Evolutionary conservation across 2,888 invertebrate species (phyloP), one percentile per base, ranked within the genome.

Genomic region (Fissipunctia ypsillon): DNA sequence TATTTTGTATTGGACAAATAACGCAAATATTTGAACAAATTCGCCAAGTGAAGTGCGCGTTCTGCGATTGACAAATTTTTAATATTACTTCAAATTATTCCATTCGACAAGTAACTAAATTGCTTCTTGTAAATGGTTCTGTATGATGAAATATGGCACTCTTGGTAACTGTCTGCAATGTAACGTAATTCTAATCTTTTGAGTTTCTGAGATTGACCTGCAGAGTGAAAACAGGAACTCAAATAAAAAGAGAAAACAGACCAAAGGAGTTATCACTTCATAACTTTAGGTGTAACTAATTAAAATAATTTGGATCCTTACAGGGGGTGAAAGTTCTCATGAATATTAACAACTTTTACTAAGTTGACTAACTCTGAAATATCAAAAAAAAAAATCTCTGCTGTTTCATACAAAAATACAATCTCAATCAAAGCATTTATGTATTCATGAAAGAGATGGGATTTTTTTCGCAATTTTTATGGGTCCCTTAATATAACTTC

Each of bases 281-380:
- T 22, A 7, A 48, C 3, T 48, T 22, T 48, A 48, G 48, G 48
- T 22, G 22, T 22, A 48, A 48, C 19, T 48, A 48, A 22, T 48
- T 22, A 48, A 48, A 48, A 48, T 48, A 3, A 19, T 48, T 48
- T 48, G 22, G 2, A 19, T 64, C 2, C 1, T 63, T 28, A 10
- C 19, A 19, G 10, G 1, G 12, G 16, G 3, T 35, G 4, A 31
- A 38, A 19, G 19, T 71, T 19, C 3, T 63, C 14, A 43, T 7
- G 14, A 74, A 74, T 63, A 52, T 73, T n/a, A 35, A n/a, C 3
- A 43, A 52, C 1, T 74, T 74, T 52, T 43, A 6, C 2, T 43
- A 16, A 35, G 3, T 0, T 6, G 38, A n/a, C 6, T 9, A 16
- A 28, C 5, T n/a, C 0, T 1, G 1, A 22, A 59, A 38, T 25